Conservation (phyloP, 2,888 invertebrate genomes). For the Drosophila falleni region DNA sequence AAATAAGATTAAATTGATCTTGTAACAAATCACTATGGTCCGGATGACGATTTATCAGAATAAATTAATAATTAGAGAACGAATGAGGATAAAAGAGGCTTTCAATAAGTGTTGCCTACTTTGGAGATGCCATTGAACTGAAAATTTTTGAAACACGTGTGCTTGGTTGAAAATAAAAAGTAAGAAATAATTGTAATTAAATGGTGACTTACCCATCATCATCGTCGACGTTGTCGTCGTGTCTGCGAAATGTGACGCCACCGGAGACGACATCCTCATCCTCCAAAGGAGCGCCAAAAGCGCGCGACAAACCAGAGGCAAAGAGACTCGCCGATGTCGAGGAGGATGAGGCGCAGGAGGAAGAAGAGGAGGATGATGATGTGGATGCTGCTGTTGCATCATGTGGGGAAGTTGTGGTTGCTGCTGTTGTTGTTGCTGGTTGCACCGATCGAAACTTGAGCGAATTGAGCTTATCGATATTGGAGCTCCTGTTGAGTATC, state of each 20-base stretch:
- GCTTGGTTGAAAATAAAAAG: too few species aligned
- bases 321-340: constrained; percentile 49
- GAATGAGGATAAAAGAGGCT: not conserved
- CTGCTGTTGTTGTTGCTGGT: constrained; percentile 12
- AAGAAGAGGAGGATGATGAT: not conserved
- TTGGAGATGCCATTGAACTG: constrained; percentile 3
- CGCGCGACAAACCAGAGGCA: constrained; percentile 73
- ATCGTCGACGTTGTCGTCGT: constrained; percentile 40
- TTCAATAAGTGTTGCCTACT: constrained; percentile 17
- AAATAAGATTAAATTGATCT: too few species aligned
- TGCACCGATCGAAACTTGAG: constrained; percentile 82
- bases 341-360: not conserved
- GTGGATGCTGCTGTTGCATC: constrained; percentile 9
- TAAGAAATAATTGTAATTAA: not conserved
- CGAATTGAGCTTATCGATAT: constrained; percentile 85
- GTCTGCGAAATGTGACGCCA: constrained; percentile 76
- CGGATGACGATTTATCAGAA: too few species aligned
- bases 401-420: constrained; percentile 10
- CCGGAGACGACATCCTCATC: constrained; percentile 71
- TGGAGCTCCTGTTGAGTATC: constrained; percentile 87
- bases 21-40: too few species aligned
- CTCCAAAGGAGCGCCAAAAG: constrained; percentile 78
- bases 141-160: not conserved
- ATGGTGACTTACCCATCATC: constrained; percentile 50
- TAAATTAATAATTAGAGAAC: too few species aligned